These are phyloP conservation scores for Cassiopea andromeda DNA, from an alignment of 30 jellyfish, hydroid and myxozoan genomes.

Conservation along the genomic window DNA sequence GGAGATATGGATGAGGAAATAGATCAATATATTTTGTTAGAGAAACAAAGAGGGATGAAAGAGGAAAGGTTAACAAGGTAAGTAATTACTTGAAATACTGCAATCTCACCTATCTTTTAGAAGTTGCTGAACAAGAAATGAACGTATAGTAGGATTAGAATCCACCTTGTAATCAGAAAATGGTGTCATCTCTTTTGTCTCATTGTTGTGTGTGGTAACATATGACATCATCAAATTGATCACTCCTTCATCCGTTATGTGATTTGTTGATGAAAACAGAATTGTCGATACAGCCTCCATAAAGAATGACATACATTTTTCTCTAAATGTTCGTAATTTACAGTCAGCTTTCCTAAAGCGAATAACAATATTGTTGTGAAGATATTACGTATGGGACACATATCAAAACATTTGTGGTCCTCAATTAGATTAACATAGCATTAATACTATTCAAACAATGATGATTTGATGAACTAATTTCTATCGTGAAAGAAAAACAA, in stretches of 20 bases:
- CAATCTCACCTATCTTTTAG: conserved; percentile 40
- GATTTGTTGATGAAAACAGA: conserved; percentile 59
- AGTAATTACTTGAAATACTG: too few species aligned
- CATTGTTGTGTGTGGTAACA: conserved; percentile 41
- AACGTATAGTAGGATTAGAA: conserved; percentile 79
- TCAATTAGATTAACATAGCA: too few species aligned
- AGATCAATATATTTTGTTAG: too few species aligned
- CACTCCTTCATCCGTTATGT: conserved; percentile 24
- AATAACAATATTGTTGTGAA: too few species aligned
- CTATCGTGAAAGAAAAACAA: too few species aligned
- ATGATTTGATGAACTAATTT: too few species aligned
- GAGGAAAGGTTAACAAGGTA: too few species aligned
- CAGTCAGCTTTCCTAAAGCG: conserved; percentile 4
- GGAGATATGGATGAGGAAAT: too few species aligned
- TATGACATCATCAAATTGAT: conserved; percentile 61
- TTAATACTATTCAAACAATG: too few species aligned
- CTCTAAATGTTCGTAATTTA: conserved; percentile 28
- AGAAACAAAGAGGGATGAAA: too few species aligned
- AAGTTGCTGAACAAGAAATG: conserved; percentile 78
- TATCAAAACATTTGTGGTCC: too few species aligned
- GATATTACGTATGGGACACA: too few species aligned
- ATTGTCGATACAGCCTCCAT: conserved; percentile 70
- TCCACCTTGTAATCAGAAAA: conserved; percentile 77
- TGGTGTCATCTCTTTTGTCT: conserved; percentile 71
- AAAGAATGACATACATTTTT: conserved; percentile 57